Conservation (phyloP, 2,113 vertebrate species). For the Lonchura striata region DNA sequence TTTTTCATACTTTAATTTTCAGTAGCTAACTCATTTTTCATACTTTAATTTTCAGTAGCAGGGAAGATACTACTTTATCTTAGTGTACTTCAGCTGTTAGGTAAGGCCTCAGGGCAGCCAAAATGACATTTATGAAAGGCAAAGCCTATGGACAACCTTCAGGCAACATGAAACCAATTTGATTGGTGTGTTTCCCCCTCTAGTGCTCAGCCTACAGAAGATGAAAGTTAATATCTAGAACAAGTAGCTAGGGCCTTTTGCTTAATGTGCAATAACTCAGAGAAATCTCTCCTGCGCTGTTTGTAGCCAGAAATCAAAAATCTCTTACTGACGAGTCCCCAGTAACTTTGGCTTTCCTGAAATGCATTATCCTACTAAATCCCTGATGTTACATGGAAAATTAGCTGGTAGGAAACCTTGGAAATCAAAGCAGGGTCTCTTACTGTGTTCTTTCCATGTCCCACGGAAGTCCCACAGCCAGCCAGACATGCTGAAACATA, state of each 20-base stretch:
- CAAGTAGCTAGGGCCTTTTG: neutral
- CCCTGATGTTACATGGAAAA: neutral
- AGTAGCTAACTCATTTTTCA: neutral
- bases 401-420: neutral
- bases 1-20: neutral
- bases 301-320: neutral
- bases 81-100: neutral
- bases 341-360: neutral
- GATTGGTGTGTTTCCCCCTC: neutral
- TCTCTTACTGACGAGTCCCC: neutral
- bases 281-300: neutral
- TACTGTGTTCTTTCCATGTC: slow-evolving; percentile 77
- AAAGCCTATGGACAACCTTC: neutral
- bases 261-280: neutral
- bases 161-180: neutral
- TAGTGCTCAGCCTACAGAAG: neutral
- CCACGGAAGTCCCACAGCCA: slow-evolving; percentile 77
- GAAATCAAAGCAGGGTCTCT: slow-evolving; percentile 15
- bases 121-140: neutral
- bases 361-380: neutral
- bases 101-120: neutral
- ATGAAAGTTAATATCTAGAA: neutral
- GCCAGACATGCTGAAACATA: slow-evolving; percentile 87
- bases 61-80: neutral
- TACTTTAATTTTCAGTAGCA: neutral